A percentile compares a stretch with the other conserved stretches of the same genome.
Evolutionary conservation across 2,113 vertebrate genomes (phyloP).

Genomic region (Silurus meridionalis): DNA sequence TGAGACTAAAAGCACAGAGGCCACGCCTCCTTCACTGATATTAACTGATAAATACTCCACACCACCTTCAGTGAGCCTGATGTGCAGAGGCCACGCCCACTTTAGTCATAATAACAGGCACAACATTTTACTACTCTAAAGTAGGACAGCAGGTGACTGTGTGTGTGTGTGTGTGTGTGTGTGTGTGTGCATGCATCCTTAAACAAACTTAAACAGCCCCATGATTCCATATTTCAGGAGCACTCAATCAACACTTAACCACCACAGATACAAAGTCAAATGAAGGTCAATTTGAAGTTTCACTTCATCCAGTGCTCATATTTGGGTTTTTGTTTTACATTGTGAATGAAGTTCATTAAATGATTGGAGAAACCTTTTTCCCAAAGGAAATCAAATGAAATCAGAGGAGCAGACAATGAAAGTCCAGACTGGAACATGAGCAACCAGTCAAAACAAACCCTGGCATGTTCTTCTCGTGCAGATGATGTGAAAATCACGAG

Average conservation of each 20-base stretch:
- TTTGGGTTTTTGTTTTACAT: too few relatives aligned
- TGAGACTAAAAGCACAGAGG: too few relatives aligned
- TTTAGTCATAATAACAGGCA: not conserved
- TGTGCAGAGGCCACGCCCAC: not conserved
- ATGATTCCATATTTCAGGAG: not conserved
- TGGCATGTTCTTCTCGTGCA: too few relatives aligned
- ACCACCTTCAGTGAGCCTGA: not conserved
- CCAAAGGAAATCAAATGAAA: not conserved
- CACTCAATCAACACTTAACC: not conserved
- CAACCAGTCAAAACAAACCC: too few relatives aligned
- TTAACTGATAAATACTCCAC: not conserved
- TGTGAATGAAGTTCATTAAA: too few relatives aligned
- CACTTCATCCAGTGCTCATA: not conserved
- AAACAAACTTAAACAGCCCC: not conserved
- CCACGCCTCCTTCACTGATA: not conserved
- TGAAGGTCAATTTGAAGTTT: not conserved
- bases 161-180: not conserved
- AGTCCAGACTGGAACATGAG: not conserved
- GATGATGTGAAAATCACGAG: not conserved
- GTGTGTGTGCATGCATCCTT: not conserved
- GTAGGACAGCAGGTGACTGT: not conserved
- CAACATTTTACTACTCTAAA: not conserved
- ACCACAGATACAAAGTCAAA: not conserved
- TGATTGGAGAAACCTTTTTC: not conserved
- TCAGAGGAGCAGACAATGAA: not conserved